phyloP scores from a whole-genome alignment of 1,140 invertebrate genomes.

The Drosophila equinoxialis region DNA sequence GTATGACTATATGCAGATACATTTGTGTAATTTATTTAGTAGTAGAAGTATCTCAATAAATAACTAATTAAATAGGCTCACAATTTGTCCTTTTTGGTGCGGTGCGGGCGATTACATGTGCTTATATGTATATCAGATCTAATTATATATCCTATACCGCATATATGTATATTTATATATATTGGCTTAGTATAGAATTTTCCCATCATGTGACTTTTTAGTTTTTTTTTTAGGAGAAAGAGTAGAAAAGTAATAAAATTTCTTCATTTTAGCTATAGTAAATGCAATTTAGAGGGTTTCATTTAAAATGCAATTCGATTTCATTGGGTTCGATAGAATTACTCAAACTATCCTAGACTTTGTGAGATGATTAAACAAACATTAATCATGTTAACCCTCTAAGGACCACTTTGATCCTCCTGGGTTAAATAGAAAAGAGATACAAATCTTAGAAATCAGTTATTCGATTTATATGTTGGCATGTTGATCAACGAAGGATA shows the following conservation, averaged over 20 bases:
- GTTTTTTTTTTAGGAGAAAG: constrained; percentile 10
- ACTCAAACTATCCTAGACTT: too few relatives aligned
- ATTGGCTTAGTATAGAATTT: constrained; percentile 1
- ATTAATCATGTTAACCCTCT: too few relatives aligned
- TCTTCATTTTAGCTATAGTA: constrained; percentile 42
- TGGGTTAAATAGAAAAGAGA: too few relatives aligned
- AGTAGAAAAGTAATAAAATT: constrained; percentile 71
- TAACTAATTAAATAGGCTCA: constrained; percentile 1
- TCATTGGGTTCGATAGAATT: neutral
- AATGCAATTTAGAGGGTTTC: constrained; percentile 59
- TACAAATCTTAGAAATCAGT: too few relatives aligned
- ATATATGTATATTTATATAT: constrained; percentile 20
- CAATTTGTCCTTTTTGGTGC: constrained; percentile 10
- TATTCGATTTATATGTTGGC: too few relatives aligned
- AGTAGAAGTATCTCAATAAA: neutral
- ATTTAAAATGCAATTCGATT: constrained; percentile 1
- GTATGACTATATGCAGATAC: neutral
- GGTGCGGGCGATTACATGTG: neutral
- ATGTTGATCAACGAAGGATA: too few relatives aligned
- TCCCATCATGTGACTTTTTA: constrained; percentile 1
- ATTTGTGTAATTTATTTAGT: neutral
- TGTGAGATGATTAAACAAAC: too few relatives aligned
- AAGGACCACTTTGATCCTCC: too few relatives aligned
- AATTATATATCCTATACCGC: neutral
- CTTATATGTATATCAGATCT: constrained; percentile 5